Base-by-base conservation (phyloP, 2,888 invertebrate genomes). In the Lasioglossum villosulum region DNA sequence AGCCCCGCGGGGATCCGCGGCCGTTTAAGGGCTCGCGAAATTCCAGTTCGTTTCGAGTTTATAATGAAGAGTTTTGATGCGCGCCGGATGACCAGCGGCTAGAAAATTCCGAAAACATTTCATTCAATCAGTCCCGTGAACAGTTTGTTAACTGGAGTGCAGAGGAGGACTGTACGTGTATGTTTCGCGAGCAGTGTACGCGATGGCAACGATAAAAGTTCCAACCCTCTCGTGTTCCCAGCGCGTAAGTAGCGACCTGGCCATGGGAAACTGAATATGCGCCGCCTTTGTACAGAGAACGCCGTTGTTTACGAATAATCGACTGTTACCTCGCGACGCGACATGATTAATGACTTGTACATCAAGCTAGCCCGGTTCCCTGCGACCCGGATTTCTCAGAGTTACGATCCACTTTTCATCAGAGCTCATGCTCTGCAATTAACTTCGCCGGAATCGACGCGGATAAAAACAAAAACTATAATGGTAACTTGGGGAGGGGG, bases 31-130 rank as follows among this genome's bases (percentile, higher is more conserved):
- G 48, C 78, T 78, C 82, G 52, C 52, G 75, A 75, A 75, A 82
- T 84, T 84, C 45, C 63, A 42, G 72, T 75, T 82, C 83, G 75
- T 78, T 84, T 78, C 34, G 45, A 84, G 84, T 82, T 84, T 82
- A 78, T 84, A 83, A 84, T 76, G 84, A 84, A 79, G 78, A 84
- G 84, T 79, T 83, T 78, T 68, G 75, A 83, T 79, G 83, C 70
- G 19, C 37, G 72, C 52, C 39, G 71, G 8, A 73, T 45, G 72
- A 66, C 63, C 72, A n/a, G 70, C 39, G n/a, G n/a, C 4, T 23
- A 78, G 71, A 72, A 83, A 84, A 79, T 48, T 83, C 68, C 72
- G 39, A 73, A 84, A 83, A 84, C 78, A 68, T 84, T 84, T 72
- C 59, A 66, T 78, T 82, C 71, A 78, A 83, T 84, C 83, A 68